These are phyloP conservation scores for Setophaga petechia DNA, from an alignment of 2,113 vertebrate genomes.

Conservation along the genomic window DNA sequence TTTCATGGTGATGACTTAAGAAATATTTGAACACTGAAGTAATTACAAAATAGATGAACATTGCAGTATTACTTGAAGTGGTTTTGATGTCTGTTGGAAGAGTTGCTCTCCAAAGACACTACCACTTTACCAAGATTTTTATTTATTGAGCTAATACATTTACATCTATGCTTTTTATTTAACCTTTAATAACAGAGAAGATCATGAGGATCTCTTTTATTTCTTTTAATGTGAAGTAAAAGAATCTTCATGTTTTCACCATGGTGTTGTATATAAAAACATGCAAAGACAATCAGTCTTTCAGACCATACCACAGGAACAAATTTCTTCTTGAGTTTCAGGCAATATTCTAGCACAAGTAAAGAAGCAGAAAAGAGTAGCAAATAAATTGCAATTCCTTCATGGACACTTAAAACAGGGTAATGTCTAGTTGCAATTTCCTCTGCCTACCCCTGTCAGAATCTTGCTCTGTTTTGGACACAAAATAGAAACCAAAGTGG, in stretches of 20 bases:
- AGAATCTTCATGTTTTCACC: background rate
- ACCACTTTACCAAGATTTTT: background rate
- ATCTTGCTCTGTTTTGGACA: background rate
- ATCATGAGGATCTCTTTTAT: background rate
- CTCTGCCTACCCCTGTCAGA: background rate
- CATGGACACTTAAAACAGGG: background rate
- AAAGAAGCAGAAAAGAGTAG: background rate
- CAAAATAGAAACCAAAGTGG: background rate
- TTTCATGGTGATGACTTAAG: slow-evolving; percentile 33
- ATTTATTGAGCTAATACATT: background rate
- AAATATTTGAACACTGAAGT: background rate
- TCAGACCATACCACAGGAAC: background rate
- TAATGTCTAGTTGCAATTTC: background rate
- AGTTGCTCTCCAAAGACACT: background rate
- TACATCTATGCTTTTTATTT: background rate
- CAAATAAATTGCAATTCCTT: background rate
- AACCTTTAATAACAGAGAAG: slow-evolving; percentile 29
- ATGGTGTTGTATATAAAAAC: background rate
- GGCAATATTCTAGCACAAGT: background rate
- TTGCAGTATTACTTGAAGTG: background rate
- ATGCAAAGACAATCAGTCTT: background rate
- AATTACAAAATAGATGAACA: background rate
- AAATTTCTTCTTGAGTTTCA: background rate
- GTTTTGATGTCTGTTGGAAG: background rate
- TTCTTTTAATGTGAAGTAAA: background rate